Conservation (phyloP, 2,888 invertebrate genomes). For the Galerucella pusilla region DNA sequence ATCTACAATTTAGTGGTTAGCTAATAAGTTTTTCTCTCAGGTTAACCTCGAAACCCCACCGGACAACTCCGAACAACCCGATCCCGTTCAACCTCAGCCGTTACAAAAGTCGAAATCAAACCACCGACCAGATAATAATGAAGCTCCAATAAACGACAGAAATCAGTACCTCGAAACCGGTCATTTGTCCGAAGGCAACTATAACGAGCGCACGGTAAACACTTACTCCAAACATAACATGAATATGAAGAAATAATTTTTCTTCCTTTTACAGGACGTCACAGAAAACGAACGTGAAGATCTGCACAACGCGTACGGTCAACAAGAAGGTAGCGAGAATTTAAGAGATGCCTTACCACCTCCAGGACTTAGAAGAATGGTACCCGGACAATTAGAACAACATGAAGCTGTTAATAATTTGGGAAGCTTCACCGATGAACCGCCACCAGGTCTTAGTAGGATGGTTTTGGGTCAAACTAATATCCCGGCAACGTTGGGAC, state of each 20-base stretch:
- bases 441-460: slow-evolving; percentile 74
- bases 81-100: slow-evolving; percentile 56
- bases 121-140: slow-evolving; percentile 69
- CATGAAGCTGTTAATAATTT: slow-evolving; percentile 45
- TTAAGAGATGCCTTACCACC: slow-evolving; percentile 69
- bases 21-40: slow-evolving; percentile 2
- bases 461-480: slow-evolving; percentile 71
- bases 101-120: slow-evolving; percentile 35
- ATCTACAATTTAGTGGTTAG: too few species aligned
- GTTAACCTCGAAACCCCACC: slow-evolving; percentile 75
- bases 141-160: slow-evolving; percentile 76
- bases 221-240: slow-evolving; percentile 10
- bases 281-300: slow-evolving; percentile 38
- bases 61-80: slow-evolving; percentile 76
- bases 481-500: slow-evolving; percentile 46
- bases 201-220: slow-evolving; percentile 25
- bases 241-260: slow-evolving; percentile 4
- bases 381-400: slow-evolving; percentile 73
- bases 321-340: slow-evolving; percentile 34
- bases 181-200: slow-evolving; percentile 72
- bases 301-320: slow-evolving; percentile 1
- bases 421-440: slow-evolving; percentile 62
- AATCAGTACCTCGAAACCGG: slow-evolving; percentile 84
- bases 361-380: slow-evolving; percentile 73
- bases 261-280: slow-evolving; percentile 25